Percentiles rank a stretch among this genome's conserved stretches.
Conservation (phyloP, 2,113 vertebrate genomes). For the Diadophis punctatus region DNA sequence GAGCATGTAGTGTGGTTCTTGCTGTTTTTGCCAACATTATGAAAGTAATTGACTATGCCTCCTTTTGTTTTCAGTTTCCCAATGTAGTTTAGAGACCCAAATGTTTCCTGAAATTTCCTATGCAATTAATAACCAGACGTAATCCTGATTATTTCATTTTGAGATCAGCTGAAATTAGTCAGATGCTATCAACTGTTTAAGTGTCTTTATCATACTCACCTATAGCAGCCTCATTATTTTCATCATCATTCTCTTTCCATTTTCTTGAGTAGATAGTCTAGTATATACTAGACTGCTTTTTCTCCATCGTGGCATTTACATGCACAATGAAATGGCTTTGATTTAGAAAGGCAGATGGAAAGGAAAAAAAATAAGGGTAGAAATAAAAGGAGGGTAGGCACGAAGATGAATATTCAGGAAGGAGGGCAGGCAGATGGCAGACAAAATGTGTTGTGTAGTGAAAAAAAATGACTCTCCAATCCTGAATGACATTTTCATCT, state of each 20-base stretch:
- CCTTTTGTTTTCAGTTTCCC: not conserved
- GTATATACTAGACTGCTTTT: conserved; percentile 11
- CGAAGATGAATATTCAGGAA: conserved; percentile 48
- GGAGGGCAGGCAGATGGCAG: conserved; percentile 43
- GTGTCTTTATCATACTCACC: not conserved
- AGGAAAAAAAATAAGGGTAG: conserved; percentile 30
- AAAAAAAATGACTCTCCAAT: not conserved
- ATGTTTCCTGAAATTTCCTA: not conserved
- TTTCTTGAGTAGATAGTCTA: not conserved
- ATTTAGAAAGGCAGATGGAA: conserved; percentile 50
- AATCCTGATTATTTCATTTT: not conserved
- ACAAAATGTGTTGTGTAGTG: conserved; percentile 36
- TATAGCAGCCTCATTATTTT: not conserved
- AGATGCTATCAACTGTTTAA: not conserved
- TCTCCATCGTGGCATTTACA: not conserved
- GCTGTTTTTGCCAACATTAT: not conserved
- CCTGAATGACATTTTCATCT: not conserved
- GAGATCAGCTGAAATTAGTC: not conserved
- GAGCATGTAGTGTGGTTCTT: not conserved
- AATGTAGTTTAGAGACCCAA: not conserved
- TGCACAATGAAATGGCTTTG: conserved; percentile 27
- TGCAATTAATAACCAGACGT: not conserved
- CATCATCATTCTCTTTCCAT: not conserved
- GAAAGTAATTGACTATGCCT: not conserved
- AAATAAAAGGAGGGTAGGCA: conserved; percentile 26